Base-by-base conservation (phyloP, 1,140 invertebrate genomes). In the Dufourea novaeangliae region DNA sequence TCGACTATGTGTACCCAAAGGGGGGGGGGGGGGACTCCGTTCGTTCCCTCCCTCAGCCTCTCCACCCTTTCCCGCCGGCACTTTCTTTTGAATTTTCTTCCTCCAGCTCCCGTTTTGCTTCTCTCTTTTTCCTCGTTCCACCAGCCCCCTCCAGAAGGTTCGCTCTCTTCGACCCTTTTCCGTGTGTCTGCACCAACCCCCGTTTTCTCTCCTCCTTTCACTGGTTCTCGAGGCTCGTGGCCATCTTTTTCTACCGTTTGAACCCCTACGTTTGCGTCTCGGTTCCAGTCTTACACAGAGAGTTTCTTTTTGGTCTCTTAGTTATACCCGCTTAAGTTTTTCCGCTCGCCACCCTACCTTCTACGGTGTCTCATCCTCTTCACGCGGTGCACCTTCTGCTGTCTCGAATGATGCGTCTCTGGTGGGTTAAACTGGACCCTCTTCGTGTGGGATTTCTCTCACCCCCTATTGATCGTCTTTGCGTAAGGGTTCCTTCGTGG, bases 1-100 rank as follows among this genome's bases (percentile, higher is more conserved):
- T 78, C 66, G 85, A 84, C 80, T 76, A 79, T 57, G 79, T 75
- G 71, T 70, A 44, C 52, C 66, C 52, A 71, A 79, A 46, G 67
- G 63, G 81, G 64, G 80, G 50, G 67, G 82, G 34, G 73, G 66
- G 76, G 59, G 57, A 75, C 79, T n/a, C n/a, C n/a, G n/a, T n/a
- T n/a, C 46, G 57, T 61, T 57, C 61, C 41, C 61, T 46, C 59
- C 62, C n/a, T 27, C 50, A 46, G 59, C 69, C 29, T 79, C 80
- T 44, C 52, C n/a, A n/a, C n/a, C 62, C 74, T 75, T 22, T 71
- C 44, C 62, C 64, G 71, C 73, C 61, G 46, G 52, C 67, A 66
- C 57, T 66, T 59, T 71, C 63, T 34, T 27, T 64, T 41, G 22
- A 69, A 32, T n/a, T 59, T n/a, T 37, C 57, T 61, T 34, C 57